Evolutionary conservation across 2,797 vertebrate genomes (phyloP).

Genomic region (Lindbergichthys nudifrons): DNA sequence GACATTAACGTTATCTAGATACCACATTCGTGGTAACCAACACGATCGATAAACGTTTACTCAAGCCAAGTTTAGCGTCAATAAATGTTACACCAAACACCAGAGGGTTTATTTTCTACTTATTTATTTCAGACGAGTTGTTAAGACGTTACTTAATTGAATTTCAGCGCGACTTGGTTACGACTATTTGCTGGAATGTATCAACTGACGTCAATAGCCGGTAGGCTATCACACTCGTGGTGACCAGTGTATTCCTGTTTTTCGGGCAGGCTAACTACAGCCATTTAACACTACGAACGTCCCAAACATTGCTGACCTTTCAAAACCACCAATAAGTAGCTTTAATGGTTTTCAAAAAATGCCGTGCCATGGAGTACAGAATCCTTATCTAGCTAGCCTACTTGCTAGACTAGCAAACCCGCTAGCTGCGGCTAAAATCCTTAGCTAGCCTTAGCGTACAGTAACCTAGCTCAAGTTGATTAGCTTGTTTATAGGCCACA

Average conservation of each 20-base stretch:
- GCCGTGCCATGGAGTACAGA: background rate
- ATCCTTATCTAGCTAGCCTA: constrained; percentile 2
- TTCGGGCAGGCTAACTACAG: background rate
- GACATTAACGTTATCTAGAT: background rate
- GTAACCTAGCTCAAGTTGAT: constrained; percentile 47
- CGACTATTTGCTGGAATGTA: constrained; percentile 64
- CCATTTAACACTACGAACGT: accelerated
- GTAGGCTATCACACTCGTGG: constrained; percentile 55
- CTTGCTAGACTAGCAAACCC: constrained; percentile 39
- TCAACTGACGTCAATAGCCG: constrained; percentile 41
- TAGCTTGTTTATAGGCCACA: constrained; percentile 69
- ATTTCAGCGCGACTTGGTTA: constrained; percentile 13
- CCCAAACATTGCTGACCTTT: accelerated
- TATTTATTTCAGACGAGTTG: background rate
- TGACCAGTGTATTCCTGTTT: constrained; percentile 17
- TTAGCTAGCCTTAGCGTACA: constrained; percentile 42
- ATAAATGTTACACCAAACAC: background rate
- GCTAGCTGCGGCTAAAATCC: constrained; percentile 25
- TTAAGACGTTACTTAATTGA: background rate
- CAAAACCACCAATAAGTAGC: accelerated
- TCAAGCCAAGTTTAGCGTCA: accelerated
- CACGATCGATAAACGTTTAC: background rate
- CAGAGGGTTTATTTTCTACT: accelerated
- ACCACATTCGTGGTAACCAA: background rate
- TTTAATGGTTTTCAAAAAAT: background rate